Conservation (phyloP, 1,140 invertebrate genomes). For the Gonioctena quinquepunctata region DNA sequence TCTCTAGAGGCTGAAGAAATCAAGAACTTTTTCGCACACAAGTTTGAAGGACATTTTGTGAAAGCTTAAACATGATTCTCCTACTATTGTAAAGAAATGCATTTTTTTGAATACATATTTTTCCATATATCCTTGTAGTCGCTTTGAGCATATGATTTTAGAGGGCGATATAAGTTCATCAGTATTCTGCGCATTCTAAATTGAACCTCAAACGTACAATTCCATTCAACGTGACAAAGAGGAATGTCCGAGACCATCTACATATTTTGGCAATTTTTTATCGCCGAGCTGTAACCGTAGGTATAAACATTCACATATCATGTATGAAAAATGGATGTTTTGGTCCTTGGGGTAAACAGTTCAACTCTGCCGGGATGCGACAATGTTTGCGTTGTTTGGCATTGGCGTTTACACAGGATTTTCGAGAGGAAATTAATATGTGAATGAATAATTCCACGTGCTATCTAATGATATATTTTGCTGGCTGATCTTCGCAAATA, state of each 20-base stretch:
- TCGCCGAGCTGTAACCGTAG: constrained; percentile 6
- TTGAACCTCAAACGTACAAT: not conserved
- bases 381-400: not conserved
- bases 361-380: not conserved
- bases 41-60: too few species aligned
- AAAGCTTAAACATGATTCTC: too few species aligned
- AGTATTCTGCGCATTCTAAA: not conserved
- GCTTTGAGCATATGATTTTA: too few species aligned
- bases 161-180: not conserved
- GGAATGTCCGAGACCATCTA: not conserved
- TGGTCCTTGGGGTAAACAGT: constrained; percentile 1
- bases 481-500: too few species aligned
- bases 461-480: too few species aligned
- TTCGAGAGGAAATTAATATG: too few species aligned
- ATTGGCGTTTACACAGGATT: not conserved
- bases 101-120: too few species aligned
- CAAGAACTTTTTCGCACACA: too few species aligned
- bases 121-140: too few species aligned
- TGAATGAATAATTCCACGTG: too few species aligned
- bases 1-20: too few species aligned
- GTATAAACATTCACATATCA: constrained; percentile 14
- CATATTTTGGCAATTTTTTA: constrained; percentile 10
- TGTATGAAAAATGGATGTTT: constrained; percentile 12
- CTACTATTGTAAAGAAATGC: too few species aligned
- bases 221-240: constrained; percentile 4